Evolutionary conservation across 1,140 invertebrate species (phyloP).

Genomic region (Drosophila dunni): DNA sequence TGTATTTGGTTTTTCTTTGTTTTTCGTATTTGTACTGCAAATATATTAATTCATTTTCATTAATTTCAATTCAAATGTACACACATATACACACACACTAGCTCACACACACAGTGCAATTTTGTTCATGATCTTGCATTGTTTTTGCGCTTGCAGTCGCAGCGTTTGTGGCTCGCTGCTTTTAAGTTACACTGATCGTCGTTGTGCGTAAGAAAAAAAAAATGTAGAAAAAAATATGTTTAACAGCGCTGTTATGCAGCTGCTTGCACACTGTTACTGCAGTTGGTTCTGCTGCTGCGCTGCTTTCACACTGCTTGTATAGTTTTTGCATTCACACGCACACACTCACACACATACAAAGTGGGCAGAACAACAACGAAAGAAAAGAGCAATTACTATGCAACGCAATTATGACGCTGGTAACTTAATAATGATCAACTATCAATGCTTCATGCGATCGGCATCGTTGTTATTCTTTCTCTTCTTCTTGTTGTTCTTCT

Average conservation of each 20-base stretch:
- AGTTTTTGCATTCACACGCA: slow-evolving; percentile 33
- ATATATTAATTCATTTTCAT: slow-evolving; percentile 36
- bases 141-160: background rate
- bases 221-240: slow-evolving; percentile 11
- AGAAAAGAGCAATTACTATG: slow-evolving; percentile 1
- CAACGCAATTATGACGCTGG: background rate
- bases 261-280: slow-evolving; percentile 14
- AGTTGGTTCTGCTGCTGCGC: slow-evolving; percentile 1
- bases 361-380: slow-evolving; percentile 9
- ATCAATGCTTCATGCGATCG: slow-evolving; percentile 3
- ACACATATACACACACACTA: slow-evolving; percentile 27
- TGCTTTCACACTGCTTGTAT: slow-evolving; percentile 28
- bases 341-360: slow-evolving; percentile 12
- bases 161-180: background rate
- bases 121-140: slow-evolving; percentile 22
- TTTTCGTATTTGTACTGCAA: slow-evolving; percentile 65
- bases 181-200: slow-evolving; percentile 10
- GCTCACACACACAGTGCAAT: slow-evolving; percentile 27
- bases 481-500: background rate
- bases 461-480: slow-evolving; percentile 21
- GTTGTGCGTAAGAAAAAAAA: slow-evolving; percentile 6
- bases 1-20: slow-evolving; percentile 36
- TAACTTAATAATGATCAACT: slow-evolving; percentile 11
- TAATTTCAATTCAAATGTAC: slow-evolving; percentile 28
- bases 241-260: slow-evolving; percentile 11